Evolutionary conservation across 1,140 invertebrate species (phyloP), one percentile per base, ranked within the genome.

Genomic region (Drosophila micromelanica): DNA sequence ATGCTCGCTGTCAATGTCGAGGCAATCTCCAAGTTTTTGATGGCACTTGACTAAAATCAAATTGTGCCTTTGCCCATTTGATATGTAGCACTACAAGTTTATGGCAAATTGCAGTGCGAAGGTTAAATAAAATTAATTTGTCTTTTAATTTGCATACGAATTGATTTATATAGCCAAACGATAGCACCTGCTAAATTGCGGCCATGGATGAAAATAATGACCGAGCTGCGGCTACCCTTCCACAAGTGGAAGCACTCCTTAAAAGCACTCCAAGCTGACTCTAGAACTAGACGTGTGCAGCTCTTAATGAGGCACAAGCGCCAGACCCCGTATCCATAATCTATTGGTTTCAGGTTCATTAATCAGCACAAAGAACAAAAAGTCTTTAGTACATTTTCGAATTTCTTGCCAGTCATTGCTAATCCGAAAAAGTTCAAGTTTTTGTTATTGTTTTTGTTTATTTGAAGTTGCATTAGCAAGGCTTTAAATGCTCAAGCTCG

Each of bases 111-210:
- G 62, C 48, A 48, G 59, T 32, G 30, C 48, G 71, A 89, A 86
- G 84, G 84, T 55, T 69, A 73, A 15, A 6, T 42, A 12, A 54
- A 51, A 60, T 57, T 65, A 78, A 78, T 73, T 77, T 73, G 57
- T 69, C 45, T 74, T 62, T 61, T 35, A 62, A 73, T 73, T 52
- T 63, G 67, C 77, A 76, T 76, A 67, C 71, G 57, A 82, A 89
- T 73, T 79, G 72, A 89, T 82, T 78, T 55, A 82, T 70, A 72
- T 71, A 37, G 37, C 35, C 59, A 48, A 23, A 3, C 17, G 59
- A 54, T 63, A 59, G 54, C 70, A 67, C 63, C 70, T 73, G 70
- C 62, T 54, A 65, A 64, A 85, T 76, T 70, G 61, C 27, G 74
- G 61, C 54, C 69, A 73, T 74, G 57, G 23, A 63, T 69, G 35